Evolutionary conservation across 37 sponge, comb jelly and placozoan genomes (phyloP).

Genomic region (Bolinopsis microptera): DNA sequence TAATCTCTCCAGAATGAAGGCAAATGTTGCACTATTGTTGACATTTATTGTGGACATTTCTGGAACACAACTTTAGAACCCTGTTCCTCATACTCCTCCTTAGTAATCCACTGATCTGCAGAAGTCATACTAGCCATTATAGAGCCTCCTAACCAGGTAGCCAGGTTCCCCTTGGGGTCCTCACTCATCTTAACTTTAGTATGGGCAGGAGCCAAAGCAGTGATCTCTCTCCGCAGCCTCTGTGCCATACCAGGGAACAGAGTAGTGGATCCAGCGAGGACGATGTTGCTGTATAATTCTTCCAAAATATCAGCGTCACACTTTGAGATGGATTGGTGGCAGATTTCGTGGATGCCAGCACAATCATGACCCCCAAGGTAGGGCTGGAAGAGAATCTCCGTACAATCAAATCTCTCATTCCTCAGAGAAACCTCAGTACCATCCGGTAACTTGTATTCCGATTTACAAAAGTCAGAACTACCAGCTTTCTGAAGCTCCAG

Average conservation of each 20-base stretch:
- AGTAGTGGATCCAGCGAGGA: background rate
- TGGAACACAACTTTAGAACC: background rate
- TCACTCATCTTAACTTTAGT: background rate
- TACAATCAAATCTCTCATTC: background rate
- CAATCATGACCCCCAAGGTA: background rate
- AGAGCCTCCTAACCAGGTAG: background rate
- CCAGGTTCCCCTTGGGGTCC: background rate
- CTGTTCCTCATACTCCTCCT: background rate
- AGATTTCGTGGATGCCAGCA: background rate
- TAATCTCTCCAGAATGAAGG: no score
- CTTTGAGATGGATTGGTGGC: background rate
- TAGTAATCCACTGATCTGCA: background rate
- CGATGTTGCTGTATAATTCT: background rate
- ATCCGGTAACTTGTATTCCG: background rate
- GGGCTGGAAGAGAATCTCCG: background rate
- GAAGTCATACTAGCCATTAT: background rate
- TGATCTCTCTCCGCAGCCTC: background rate
- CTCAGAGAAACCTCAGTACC: background rate
- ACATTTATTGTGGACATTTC: slow-evolving; percentile 66
- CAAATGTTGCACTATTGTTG: no score
- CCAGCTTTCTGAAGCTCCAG: no score
- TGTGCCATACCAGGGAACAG: background rate
- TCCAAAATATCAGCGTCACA: background rate
- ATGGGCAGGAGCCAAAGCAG: background rate
- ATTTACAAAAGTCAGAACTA: background rate